phyloP scores from a whole-genome alignment of 2,888 invertebrate species.

The Athalia cordata region DNA sequence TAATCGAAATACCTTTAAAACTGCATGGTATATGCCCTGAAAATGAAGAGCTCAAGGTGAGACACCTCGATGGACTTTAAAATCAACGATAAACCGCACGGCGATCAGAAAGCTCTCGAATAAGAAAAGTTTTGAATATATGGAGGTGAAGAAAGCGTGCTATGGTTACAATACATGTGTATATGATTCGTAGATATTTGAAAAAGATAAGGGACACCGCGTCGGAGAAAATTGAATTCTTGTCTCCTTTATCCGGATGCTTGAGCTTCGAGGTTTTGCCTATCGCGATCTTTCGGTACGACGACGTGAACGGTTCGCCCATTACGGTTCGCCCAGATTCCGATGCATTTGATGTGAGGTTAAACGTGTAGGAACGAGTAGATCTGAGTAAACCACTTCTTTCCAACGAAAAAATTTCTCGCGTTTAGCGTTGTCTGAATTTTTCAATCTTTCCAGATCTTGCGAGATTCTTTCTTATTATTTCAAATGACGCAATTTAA shows the following conservation, averaged over 20 bases:
- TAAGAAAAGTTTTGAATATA: no score
- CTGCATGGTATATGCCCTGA: no score
- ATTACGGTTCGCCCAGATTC: constrained; percentile 39
- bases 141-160: no score
- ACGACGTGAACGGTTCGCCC: constrained; percentile 32
- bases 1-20: no score
- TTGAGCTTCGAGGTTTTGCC: constrained; percentile 19
- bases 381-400: constrained; percentile 4
- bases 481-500: no score
- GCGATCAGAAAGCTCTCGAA: no score
- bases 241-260: constrained; percentile 20
- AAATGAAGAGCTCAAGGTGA: no score
- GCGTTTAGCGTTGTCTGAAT: no score
- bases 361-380: constrained; percentile 15
- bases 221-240: constrained; percentile 34
- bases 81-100: no score
- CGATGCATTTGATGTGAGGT: constrained; percentile 34
- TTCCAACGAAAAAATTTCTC: neutral
- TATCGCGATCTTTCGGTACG: constrained; percentile 33
- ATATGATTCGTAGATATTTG: constrained; percentile 8
- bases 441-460: neutral
- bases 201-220: constrained; percentile 21
- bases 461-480: neutral
- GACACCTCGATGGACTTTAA: no score
- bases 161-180: neutral